These are phyloP conservation scores for Stratiomys singularior DNA, from an alignment of 2,888 invertebrate species.

Conservation along the genomic window DNA sequence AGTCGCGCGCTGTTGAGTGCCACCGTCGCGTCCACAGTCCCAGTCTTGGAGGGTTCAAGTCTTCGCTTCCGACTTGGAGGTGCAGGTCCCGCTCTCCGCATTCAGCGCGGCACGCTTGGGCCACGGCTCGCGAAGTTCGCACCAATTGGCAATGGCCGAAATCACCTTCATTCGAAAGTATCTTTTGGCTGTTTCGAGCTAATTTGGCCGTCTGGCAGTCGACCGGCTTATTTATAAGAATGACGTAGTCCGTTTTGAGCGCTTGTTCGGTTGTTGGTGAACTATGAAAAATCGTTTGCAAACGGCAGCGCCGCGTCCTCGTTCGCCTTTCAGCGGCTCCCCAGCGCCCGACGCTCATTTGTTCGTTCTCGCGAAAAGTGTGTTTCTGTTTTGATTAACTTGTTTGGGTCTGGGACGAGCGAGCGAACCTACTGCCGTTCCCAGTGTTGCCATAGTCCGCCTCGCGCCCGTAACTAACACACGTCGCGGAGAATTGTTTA, in stretches of 20 bases:
- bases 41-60: neutral
- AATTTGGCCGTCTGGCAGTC: conserved; percentile 4
- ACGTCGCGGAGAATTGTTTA: neutral
- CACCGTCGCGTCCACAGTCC: neutral
- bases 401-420: neutral
- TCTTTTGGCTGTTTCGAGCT: conserved; percentile 32
- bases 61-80: neutral
- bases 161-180: conserved; percentile 27
- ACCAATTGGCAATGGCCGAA: neutral
- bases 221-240: conserved; percentile 38
- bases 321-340: neutral
- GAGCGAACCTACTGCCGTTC: neutral
- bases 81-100: neutral
- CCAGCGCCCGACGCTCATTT: neutral
- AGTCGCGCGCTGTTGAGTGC: neutral
- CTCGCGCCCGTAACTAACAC: neutral
- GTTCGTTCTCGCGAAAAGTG: neutral
- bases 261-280: neutral
- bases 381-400: neutral
- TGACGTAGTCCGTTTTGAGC: conserved; percentile 27
- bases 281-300: conserved; percentile 47
- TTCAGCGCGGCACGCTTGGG: neutral
- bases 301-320: neutral
- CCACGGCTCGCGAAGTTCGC: neutral
- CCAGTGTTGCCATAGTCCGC: conserved; percentile 13